Percentiles rank a stretch among this genome's conserved stretches.
Conservation (phyloP, 2,888 invertebrate genomes). For the Calephelis perditalis region DNA sequence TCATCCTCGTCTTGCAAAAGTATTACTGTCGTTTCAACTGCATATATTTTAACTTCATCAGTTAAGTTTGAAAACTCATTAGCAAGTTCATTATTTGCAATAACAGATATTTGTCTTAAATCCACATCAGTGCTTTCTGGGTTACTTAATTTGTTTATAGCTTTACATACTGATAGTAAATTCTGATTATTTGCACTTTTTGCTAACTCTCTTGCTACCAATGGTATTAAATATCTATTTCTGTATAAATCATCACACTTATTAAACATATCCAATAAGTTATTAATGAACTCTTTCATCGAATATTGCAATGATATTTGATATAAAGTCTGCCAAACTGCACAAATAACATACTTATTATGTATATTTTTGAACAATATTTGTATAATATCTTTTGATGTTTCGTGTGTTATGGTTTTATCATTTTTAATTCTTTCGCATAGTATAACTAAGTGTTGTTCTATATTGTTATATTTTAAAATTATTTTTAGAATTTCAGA, state of each 20-base stretch:
- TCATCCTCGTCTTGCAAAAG: conserved; percentile 77
- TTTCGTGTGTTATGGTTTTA: conserved; percentile 30
- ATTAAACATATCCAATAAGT: conserved; percentile 33
- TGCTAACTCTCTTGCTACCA: conserved; percentile 42
- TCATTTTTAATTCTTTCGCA: conserved; percentile 40
- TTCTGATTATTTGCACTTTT: conserved; percentile 27
- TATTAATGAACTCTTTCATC: conserved; percentile 32
- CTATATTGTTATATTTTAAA: conserved; percentile 42
- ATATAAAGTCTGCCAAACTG: conserved; percentile 54
- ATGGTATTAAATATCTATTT: conserved; percentile 52
- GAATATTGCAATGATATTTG: conserved; percentile 43
- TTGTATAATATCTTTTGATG: conserved; percentile 36
- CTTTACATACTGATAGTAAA: conserved; percentile 38
- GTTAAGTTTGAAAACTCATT: conserved; percentile 38
- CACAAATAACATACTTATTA: conserved; percentile 29
- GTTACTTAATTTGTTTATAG: conserved; percentile 45
- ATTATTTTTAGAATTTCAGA: conserved; percentile 39
- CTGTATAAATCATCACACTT: conserved; percentile 38
- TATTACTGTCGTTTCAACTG: conserved; percentile 56
- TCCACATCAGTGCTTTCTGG: conserved; percentile 53
- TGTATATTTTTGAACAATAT: conserved; percentile 34
- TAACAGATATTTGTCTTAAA: conserved; percentile 55
- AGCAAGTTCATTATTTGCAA: conserved; percentile 59
- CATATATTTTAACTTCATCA: conserved; percentile 46
- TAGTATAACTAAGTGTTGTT: conserved; percentile 44